Percentiles rank a stretch among this genome's conserved stretches.
Evolutionary conservation across 2,113 vertebrate species (phyloP).

Genomic region (Rhadina sibilatrix): DNA sequence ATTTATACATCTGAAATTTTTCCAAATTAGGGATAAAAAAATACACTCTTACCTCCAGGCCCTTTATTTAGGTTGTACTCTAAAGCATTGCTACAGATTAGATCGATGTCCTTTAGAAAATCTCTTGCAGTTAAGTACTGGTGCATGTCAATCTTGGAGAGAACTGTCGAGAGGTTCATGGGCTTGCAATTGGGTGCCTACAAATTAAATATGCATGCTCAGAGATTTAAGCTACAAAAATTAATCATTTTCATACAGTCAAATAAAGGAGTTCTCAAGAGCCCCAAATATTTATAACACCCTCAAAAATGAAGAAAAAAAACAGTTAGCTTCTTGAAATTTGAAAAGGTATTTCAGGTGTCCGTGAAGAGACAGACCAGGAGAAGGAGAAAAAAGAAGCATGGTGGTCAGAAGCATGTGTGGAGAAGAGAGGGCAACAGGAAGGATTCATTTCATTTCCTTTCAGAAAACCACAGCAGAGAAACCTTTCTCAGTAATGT

Average conservation of each 20-base stretch:
- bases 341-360: background rate
- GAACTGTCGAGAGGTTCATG: constrained; percentile 89
- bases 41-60: constrained; percentile 78
- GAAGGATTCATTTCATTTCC: background rate
- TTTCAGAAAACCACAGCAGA: background rate
- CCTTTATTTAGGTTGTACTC: constrained; percentile 88
- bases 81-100: constrained; percentile 91
- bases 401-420: background rate
- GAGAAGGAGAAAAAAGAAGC: background rate
- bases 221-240: background rate
- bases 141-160: constrained; percentile 88
- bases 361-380: background rate
- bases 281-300: background rate
- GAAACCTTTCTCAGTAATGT: background rate
- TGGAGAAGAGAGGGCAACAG: background rate
- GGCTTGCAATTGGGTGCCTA: constrained; percentile 89
- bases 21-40: background rate
- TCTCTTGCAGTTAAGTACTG: constrained; percentile 86
- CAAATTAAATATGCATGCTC: background rate
- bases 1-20: background rate
- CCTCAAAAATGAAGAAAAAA: background rate
- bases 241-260: background rate
- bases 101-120: constrained; percentile 87
- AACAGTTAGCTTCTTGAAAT: background rate
- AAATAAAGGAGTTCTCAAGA: background rate